These are phyloP conservation scores for Suillia variegata DNA, from an alignment of 2,888 invertebrate genomes.

Conservation along the genomic window DNA sequence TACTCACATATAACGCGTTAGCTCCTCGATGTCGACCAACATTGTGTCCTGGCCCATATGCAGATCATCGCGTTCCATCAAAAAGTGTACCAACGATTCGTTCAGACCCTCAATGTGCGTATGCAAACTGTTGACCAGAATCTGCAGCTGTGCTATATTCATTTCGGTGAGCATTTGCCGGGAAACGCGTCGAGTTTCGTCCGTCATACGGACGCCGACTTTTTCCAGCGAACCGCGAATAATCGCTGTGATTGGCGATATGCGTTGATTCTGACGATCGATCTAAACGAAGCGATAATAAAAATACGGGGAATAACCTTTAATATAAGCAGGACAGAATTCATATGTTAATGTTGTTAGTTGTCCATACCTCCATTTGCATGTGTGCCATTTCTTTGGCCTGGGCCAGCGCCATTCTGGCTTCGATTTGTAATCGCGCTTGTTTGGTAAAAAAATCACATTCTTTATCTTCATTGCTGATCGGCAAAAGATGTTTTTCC, in stretches of 20 bases:
- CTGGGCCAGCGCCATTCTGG: slow-evolving; percentile 84
- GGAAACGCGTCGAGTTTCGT: slow-evolving; percentile 81
- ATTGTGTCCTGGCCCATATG: slow-evolving; percentile 99
- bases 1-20: slow-evolving; percentile 85
- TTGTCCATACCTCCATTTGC: slow-evolving; percentile 91
- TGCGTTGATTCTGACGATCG: slow-evolving; percentile 72
- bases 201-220: slow-evolving; percentile 82
- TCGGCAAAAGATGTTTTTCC: slow-evolving; percentile 51
- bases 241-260: slow-evolving; percentile 86
- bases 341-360: no score
- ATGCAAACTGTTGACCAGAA: slow-evolving; percentile 92
- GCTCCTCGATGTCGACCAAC: slow-evolving; percentile 95
- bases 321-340: no score
- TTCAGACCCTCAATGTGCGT: slow-evolving; percentile 92
- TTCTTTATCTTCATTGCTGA: slow-evolving; percentile 67
- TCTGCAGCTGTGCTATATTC: slow-evolving; percentile 89
- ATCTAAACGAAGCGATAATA: no score
- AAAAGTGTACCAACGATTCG: slow-evolving; percentile 84
- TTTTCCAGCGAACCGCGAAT: slow-evolving; percentile 79
- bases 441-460: slow-evolving; percentile 82
- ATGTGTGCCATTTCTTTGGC: slow-evolving; percentile 90
- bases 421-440: slow-evolving; percentile 83
- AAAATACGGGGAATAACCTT: slow-evolving; percentile 28
- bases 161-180: slow-evolving; percentile 87
- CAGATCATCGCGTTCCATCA: slow-evolving; percentile 92